Conservation (phyloP, 2,888 invertebrate genomes). For the Nomada fucata region DNA sequence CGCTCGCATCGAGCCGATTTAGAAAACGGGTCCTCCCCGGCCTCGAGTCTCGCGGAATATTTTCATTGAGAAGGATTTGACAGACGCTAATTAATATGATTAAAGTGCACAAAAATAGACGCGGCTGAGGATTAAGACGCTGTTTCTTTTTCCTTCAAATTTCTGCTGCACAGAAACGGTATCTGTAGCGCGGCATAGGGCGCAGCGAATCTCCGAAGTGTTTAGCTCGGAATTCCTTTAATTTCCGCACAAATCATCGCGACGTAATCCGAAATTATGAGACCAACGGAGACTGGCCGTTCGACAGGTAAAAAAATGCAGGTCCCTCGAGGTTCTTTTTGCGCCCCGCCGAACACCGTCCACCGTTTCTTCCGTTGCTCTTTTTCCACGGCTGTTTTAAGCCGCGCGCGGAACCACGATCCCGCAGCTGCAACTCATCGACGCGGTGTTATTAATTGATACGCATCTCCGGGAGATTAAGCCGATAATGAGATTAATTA, state of each 20-base stretch:
- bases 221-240: neutral
- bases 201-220: neutral
- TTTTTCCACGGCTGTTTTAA: neutral
- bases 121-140: neutral
- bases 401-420: neutral
- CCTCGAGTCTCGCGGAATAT: neutral
- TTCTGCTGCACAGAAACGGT: neutral
- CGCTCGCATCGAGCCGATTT: conserved; percentile 32
- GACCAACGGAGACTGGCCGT: conserved; percentile 20
- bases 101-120: neutral
- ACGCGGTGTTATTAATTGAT: conserved; percentile 71
- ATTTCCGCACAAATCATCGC: conserved; percentile 30
- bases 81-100: neutral
- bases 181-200: no score
- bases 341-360: conserved; percentile 14
- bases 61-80: neutral
- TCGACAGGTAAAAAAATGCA: neutral
- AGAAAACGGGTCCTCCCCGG: conserved; percentile 9
- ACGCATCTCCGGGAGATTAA: conserved; percentile 69
- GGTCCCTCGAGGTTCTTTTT: neutral
- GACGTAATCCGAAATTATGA: conserved; percentile 36
- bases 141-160: neutral
- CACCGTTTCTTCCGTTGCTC: neutral
- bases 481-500: conserved; percentile 76
- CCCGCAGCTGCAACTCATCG: conserved; percentile 47